These are phyloP conservation scores for Catocala sponsa DNA, from an alignment of 2,888 invertebrate genomes.

Conservation along the genomic window DNA sequence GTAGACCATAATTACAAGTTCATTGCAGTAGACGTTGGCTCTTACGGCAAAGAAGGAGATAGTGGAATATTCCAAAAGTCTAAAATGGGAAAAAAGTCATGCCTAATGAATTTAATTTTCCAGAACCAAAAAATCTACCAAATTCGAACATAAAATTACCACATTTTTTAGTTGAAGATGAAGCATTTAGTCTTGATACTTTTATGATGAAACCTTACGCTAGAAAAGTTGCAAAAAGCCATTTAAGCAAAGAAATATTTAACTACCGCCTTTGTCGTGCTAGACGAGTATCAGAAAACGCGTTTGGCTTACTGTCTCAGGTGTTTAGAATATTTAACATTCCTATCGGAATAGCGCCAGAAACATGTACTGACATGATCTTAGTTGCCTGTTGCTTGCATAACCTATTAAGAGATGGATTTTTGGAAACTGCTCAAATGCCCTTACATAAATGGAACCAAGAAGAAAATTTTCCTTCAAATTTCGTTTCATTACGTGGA, in stretches of 20 bases:
- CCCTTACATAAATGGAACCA: conserved; percentile 1
- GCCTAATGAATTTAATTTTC: conserved; percentile 29
- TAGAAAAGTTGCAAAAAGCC: conserved; percentile 16
- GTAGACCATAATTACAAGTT: conserved; percentile 52
- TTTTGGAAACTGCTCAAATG: conserved; percentile 29
- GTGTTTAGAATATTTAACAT: conserved; percentile 46
- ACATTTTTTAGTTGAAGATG: conserved; percentile 33
- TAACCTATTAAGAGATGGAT: conserved; percentile 36
- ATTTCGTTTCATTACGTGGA: conserved; percentile 16
- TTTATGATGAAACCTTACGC: conserved; percentile 36
- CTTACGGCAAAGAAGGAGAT: conserved; percentile 34
- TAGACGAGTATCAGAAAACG: conserved; percentile 37
- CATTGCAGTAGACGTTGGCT: conserved; percentile 41
- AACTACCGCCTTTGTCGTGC: conserved; percentile 27
- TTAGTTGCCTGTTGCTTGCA: conserved; percentile 42
- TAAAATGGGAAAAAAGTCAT: conserved; percentile 18
- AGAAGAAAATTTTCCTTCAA: conserved; percentile 24
- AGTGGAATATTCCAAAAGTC: conserved; percentile 35
- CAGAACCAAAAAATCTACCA: conserved; percentile 29
- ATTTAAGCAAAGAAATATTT: conserved; percentile 31
- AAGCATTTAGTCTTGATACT: conserved; percentile 32
- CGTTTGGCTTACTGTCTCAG: conserved; percentile 39
- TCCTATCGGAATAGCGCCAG: conserved; percentile 40
- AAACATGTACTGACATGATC: conserved; percentile 34
- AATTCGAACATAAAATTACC: conserved; percentile 30